phyloP scores from a whole-genome alignment of 2,113 vertebrate species.

The Anser cygnoides region DNA sequence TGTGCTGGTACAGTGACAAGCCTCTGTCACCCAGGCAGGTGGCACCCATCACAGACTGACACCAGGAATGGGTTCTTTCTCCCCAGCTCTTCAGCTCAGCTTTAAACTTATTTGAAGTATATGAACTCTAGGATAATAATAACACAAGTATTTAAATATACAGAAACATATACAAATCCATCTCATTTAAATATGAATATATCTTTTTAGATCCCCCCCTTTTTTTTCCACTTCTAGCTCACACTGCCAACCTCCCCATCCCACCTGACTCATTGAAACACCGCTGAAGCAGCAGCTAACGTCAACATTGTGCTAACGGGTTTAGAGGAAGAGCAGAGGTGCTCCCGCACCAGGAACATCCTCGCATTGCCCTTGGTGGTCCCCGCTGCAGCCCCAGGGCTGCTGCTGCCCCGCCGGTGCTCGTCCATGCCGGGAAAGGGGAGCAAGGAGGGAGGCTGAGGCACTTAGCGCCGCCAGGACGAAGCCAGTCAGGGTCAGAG shows the following conservation, averaged over 20 bases:
- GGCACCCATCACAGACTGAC: not conserved
- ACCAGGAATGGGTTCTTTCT: not conserved
- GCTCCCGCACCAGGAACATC: too few relatives aligned
- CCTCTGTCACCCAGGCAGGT: not conserved
- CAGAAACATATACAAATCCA: not conserved
- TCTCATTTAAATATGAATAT: not conserved
- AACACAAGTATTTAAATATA: not conserved
- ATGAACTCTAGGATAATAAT: not conserved
- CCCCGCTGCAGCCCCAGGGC: not conserved
- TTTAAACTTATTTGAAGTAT: not conserved
- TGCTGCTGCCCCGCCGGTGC: not conserved
- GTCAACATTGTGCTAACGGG: not conserved
- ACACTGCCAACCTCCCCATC: not conserved
- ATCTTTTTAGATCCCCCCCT: not conserved
- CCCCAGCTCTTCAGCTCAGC: not conserved
- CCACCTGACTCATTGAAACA: not conserved
- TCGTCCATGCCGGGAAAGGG: not conserved
- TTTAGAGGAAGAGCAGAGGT: not conserved
- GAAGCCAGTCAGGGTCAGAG: not conserved
- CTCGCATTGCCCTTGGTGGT: not conserved
- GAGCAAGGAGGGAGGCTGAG: not conserved
- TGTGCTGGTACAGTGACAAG: not conserved
- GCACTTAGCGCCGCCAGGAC: rapidly evolving
- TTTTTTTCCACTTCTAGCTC: not conserved
- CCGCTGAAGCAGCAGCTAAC: not conserved